Evolutionary conservation across 53 echinoderm and acorn worm genomes (phyloP), one percentile per base, ranked within the genome.

Genomic region (Mesocentrotus franciscanus): DNA sequence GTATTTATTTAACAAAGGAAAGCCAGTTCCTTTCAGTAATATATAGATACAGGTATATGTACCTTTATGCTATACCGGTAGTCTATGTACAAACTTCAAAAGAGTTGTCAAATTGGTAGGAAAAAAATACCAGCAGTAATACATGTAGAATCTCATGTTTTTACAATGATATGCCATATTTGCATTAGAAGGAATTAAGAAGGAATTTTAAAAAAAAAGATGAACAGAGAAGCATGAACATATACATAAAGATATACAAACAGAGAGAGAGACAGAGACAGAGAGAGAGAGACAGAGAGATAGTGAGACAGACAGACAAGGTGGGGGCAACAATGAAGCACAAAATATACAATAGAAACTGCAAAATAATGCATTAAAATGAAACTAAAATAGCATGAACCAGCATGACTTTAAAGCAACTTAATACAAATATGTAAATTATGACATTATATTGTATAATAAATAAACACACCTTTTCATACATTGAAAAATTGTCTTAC

Each of bases 361-460:
- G 11, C 56, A 87, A 87, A 87, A n/a, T 57, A 87, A 39, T 58
- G n/a, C 17, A 84, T 55, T 24, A 49, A 84, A 83, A 39, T 20
- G n/a, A 11, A 33, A 57, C 56, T 13, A 90, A 64, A 34, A 61
- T 62, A 34, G 91, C 91, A 91, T 91, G 91, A 68, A 66, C 91
- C 91, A 91, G 91, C 91, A 91, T 91, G 62, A 91, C 66, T 36
- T 64, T 30, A 56, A 10, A 12, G 90, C 27, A 89, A 89, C 90
- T 59, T 58, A 58, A 89, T 30, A 91, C 64, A n/a, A 61, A n/a
- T 64, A 61, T 64, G 59, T 85, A 57, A 8, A 85, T 10, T 10
- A 56, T 55, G 55, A 85, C 85, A 56, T 56, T n/a, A 58, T 26
- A 12, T 11, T 87, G 20, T 57, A 87, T 87, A 27, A 87, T 87